These are phyloP conservation scores for Tarsius wallacei DNA, from an alignment of 2,797 vertebrate genomes.

Conservation along the genomic window DNA sequence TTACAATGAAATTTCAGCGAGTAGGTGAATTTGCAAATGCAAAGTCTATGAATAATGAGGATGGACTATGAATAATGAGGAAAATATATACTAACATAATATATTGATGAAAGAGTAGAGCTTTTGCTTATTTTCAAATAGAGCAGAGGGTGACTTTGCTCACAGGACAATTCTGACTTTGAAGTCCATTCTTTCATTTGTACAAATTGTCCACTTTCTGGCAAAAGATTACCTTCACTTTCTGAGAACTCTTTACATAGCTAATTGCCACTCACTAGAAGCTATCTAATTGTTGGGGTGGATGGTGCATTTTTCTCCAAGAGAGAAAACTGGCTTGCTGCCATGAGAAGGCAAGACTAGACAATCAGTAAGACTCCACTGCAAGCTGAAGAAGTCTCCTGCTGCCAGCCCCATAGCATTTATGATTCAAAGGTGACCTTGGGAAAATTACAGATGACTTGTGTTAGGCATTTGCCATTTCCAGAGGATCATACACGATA, in stretches of 20 bases:
- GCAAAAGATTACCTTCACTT: background rate
- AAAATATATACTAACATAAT: background rate
- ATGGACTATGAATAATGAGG: background rate
- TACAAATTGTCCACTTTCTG: background rate
- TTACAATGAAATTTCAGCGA: slow-evolving; percentile 29
- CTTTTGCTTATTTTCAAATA: background rate
- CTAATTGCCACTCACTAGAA: background rate
- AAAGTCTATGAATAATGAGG: background rate
- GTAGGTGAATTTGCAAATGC: background rate
- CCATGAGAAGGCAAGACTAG: background rate
- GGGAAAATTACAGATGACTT: background rate
- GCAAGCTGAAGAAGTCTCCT: background rate
- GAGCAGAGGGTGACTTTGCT: background rate
- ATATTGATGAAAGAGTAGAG: background rate
- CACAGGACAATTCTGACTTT: background rate
- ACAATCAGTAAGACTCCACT: background rate
- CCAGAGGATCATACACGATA: background rate
- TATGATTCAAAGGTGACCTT: slow-evolving; percentile 2
- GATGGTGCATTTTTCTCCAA: background rate
- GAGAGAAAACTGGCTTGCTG: background rate
- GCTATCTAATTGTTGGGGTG: background rate
- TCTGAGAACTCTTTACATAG: background rate
- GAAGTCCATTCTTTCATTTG: slow-evolving; percentile 13
- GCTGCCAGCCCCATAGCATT: background rate
- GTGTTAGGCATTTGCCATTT: background rate